These are phyloP conservation scores for Eupithecia dodoneata DNA, from an alignment of 2,888 invertebrate genomes.

Conservation along the genomic window DNA sequence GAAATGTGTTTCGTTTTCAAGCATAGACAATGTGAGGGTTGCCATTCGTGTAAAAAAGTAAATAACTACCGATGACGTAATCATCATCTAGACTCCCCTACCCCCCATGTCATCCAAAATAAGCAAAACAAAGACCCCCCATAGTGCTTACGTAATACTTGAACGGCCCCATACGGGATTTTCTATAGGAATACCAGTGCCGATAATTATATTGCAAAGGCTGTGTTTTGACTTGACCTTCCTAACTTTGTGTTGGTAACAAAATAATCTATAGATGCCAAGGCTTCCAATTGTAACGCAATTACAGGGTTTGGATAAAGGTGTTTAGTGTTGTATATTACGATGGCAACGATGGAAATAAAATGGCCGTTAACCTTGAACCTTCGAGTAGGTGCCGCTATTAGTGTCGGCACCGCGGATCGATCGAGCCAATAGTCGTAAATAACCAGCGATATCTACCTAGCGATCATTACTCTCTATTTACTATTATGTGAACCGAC, in stretches of 20 bases:
- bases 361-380: constrained; percentile 39
- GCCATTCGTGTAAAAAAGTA: too few species aligned
- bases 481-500: neutral
- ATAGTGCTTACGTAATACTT: too few species aligned
- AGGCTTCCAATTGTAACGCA: constrained; percentile 56
- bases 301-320: constrained; percentile 56
- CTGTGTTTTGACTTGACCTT: constrained; percentile 51
- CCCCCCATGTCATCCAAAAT: too few species aligned
- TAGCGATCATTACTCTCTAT: constrained; percentile 5
- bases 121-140: too few species aligned
- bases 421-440: constrained; percentile 36
- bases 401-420: constrained; percentile 35
- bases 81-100: too few species aligned
- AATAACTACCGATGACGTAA: too few species aligned
- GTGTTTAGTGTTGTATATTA: constrained; percentile 38
- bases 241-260: constrained; percentile 37
- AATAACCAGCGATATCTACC: constrained; percentile 32
- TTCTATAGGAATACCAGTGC: neutral
- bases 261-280: constrained; percentile 59
- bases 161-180: too few species aligned
- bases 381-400: constrained; percentile 30
- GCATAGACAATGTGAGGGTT: too few species aligned
- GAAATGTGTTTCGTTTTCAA: too few species aligned
- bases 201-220: constrained; percentile 46
- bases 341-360: constrained; percentile 22